Evolutionary conservation across 2,797 vertebrate genomes (phyloP).

Genomic region (Hyperoplus lanceolatus): DNA sequence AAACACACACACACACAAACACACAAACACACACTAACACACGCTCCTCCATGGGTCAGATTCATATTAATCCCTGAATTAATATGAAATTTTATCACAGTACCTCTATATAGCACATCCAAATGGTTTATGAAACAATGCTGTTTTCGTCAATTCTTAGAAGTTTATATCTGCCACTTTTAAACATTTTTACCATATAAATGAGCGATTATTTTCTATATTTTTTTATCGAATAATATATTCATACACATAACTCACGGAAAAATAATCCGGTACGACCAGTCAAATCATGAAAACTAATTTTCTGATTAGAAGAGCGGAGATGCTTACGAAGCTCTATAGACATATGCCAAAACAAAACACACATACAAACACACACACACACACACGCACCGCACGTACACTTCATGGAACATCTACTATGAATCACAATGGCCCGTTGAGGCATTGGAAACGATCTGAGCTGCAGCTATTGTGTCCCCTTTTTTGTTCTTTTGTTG

Average conservation of each 20-base stretch:
- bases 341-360: no score
- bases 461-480: constrained; percentile 56
- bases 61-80: not conserved
- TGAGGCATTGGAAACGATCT: constrained; percentile 39
- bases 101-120: not conserved
- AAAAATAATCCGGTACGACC: not conserved
- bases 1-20: constrained; percentile 6
- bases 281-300: not conserved
- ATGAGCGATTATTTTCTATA: not conserved
- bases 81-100: not conserved
- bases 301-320: not conserved
- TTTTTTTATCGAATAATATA: not conserved
- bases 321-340: not conserved
- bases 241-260: not conserved
- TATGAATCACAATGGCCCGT: constrained; percentile 10
- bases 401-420: not conserved
- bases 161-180: not conserved
- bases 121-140: not conserved
- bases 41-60: not conserved
- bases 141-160: not conserved
- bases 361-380: no score
- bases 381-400: not conserved
- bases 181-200: not conserved
- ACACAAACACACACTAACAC: not conserved
- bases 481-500: constrained; percentile 59